A percentile compares a stretch with the other conserved stretches of the same genome.
phyloP scores from a whole-genome alignment of 2,797 vertebrate genomes.

The Meda fulgida region DNA sequence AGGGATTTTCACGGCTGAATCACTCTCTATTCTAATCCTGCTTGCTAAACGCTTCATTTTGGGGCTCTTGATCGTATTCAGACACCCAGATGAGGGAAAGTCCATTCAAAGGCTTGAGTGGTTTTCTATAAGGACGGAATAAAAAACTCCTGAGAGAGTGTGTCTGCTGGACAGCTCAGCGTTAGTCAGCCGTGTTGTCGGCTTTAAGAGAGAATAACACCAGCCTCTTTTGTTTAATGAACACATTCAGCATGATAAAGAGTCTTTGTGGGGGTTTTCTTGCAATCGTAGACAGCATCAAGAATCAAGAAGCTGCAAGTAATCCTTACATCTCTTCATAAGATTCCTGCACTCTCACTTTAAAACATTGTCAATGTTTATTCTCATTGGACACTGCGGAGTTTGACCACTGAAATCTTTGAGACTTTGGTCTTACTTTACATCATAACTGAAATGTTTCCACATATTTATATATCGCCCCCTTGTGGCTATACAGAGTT shows the following conservation, averaged over 20 bases:
- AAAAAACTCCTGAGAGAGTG: slow-evolving; percentile 43
- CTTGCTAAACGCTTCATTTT: slow-evolving; percentile 46
- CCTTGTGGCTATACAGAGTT: slow-evolving; percentile 9
- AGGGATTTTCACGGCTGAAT: slow-evolving; percentile 43
- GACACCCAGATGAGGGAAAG: slow-evolving; percentile 45
- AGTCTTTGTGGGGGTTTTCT: slow-evolving; percentile 27
- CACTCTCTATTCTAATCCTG: slow-evolving; percentile 50
- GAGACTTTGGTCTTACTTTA: neutral
- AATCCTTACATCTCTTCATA: neutral
- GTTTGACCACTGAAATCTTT: neutral
- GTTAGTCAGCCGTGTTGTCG: slow-evolving; percentile 28
- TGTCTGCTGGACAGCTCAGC: slow-evolving; percentile 40
- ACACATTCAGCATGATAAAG: slow-evolving; percentile 34
- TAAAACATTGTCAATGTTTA: neutral
- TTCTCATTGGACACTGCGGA: neutral
- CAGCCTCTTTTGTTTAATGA: slow-evolving; percentile 36
- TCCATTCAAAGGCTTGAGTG: slow-evolving; percentile 54
- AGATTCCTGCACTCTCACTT: neutral
- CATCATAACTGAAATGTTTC: neutral
- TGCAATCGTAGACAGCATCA: neutral
- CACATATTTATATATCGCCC: neutral
- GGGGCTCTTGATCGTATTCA: slow-evolving; percentile 43
- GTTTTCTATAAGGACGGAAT: slow-evolving; percentile 34
- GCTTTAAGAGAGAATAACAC: slow-evolving; percentile 36
- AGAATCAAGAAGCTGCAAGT: slow-evolving; percentile 15